A percentile compares a stretch with the other conserved stretches of the same genome.
Evolutionary conservation across 2,888 invertebrate genomes (phyloP).

Genomic region (Sinelater perroti): DNA sequence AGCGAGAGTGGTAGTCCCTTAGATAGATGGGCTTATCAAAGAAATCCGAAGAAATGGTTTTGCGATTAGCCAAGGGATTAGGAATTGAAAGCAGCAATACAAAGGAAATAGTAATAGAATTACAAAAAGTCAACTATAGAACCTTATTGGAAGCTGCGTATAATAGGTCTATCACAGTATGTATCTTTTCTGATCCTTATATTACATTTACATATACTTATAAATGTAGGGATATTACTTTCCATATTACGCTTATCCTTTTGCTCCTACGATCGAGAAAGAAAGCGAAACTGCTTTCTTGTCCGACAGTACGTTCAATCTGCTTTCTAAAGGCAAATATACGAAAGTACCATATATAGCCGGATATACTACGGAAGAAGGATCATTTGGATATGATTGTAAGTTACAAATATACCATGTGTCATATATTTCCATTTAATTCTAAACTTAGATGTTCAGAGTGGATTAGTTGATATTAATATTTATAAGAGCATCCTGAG

Average conservation of each 20-base stretch:
- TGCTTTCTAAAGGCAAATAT: constrained; percentile 9
- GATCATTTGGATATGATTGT: constrained; percentile 29
- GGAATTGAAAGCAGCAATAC: constrained; percentile 7
- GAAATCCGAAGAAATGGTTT: constrained; percentile 15
- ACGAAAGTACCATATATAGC: constrained; percentile 22
- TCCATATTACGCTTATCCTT: constrained; percentile 22
- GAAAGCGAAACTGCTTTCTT: constrained; percentile 20
- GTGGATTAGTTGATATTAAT: constrained; percentile 11
- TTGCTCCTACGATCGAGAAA: constrained; percentile 16
- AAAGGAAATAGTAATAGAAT: constrained; percentile 4
- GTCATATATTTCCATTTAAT: not conserved
- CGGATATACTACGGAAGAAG: constrained; percentile 31
- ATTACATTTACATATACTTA: too few relatives aligned
- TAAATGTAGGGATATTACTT: constrained; percentile 24
- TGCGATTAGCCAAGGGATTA: constrained; percentile 14
- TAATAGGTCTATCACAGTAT: too few relatives aligned
- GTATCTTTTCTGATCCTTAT: too few relatives aligned
- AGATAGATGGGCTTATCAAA: constrained; percentile 30
- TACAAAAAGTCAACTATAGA: constrained; percentile 21
- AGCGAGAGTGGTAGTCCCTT: constrained; percentile 30
- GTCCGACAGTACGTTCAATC: constrained; percentile 6
- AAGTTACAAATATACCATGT: not conserved
- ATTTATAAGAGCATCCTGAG: constrained; percentile 5
- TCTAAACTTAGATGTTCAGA: constrained; percentile 8
- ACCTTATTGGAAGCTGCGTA: constrained; percentile 15